Percentiles rank a stretch among this genome's conserved stretches.
These are phyloP conservation scores for Chloebia gouldiae DNA, from an alignment of 2,113 vertebrate genomes.

Conservation along the genomic window DNA sequence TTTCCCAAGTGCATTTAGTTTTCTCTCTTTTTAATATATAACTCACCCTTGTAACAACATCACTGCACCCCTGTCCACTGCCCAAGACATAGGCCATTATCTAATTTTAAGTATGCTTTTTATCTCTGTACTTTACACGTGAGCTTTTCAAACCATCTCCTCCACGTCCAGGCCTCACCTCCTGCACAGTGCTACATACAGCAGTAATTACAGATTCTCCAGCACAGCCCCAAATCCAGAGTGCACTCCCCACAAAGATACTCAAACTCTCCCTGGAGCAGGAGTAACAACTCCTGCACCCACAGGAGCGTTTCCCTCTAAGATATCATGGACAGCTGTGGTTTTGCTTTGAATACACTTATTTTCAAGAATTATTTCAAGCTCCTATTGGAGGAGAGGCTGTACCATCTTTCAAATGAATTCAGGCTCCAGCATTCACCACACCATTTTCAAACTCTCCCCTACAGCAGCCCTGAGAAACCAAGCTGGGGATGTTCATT, in stretches of 20 bases:
- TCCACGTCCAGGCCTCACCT: neutral
- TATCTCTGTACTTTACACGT: neutral
- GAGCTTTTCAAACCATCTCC: neutral
- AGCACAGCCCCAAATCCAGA: neutral
- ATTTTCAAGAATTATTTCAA: neutral
- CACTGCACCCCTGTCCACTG: neutral
- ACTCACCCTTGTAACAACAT: neutral
- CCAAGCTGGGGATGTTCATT: neutral
- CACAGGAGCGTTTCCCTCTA: neutral
- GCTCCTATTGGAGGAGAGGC: neutral
- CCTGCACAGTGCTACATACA: neutral
- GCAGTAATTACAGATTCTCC: neutral
- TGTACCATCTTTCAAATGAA: neutral
- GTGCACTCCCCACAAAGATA: rapidly evolving
- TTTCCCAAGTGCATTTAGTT: neutral
- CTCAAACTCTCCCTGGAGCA: neutral
- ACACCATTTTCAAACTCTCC: neutral
- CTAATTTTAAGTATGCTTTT: neutral
- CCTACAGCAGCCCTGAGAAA: neutral
- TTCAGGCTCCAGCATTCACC: neutral
- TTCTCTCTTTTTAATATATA: neutral
- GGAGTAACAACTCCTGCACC: neutral
- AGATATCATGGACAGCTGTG: rapidly evolving
- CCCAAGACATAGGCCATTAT: neutral
- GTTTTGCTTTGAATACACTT: neutral